Conservation (phyloP, 1,140 invertebrate genomes). For the Drosophila virilis region DNA sequence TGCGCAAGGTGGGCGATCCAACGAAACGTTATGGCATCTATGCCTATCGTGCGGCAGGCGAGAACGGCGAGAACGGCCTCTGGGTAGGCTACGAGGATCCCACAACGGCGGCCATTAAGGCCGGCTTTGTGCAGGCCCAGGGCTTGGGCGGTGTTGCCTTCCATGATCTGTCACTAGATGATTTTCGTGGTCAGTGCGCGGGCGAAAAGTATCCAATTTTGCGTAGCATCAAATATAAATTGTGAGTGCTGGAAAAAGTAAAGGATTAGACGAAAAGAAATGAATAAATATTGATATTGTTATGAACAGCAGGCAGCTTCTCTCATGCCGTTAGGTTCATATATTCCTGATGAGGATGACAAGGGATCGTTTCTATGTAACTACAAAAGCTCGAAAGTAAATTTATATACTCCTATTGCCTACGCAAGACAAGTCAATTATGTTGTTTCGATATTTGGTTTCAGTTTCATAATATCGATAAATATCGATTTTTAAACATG, state of each 20-base stretch:
- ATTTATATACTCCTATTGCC: no score
- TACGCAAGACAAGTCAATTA: no score
- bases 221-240: slow-evolving; percentile 86
- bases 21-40: slow-evolving; percentile 87
- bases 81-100: slow-evolving; percentile 95
- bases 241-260: slow-evolving; percentile 28
- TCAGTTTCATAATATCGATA: no score
- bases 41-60: slow-evolving; percentile 86
- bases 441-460: no score
- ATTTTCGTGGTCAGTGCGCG: slow-evolving; percentile 89
- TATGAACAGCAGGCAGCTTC: no score
- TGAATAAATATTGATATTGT: no score
- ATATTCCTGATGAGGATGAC: no score
- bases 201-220: slow-evolving; percentile 88
- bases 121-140: slow-evolving; percentile 87
- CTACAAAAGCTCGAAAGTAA: no score
- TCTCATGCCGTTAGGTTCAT: no score
- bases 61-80: slow-evolving; percentile 86
- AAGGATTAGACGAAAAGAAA: neutral
- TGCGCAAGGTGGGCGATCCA: slow-evolving; percentile 86
- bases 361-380: no score
- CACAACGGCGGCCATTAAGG: slow-evolving; percentile 89
- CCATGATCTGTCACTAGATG: slow-evolving; percentile 89
- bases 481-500: no score
- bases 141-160: slow-evolving; percentile 91